Conservation (phyloP, 1,140 invertebrate species). For the Orchestia grillus region DNA sequence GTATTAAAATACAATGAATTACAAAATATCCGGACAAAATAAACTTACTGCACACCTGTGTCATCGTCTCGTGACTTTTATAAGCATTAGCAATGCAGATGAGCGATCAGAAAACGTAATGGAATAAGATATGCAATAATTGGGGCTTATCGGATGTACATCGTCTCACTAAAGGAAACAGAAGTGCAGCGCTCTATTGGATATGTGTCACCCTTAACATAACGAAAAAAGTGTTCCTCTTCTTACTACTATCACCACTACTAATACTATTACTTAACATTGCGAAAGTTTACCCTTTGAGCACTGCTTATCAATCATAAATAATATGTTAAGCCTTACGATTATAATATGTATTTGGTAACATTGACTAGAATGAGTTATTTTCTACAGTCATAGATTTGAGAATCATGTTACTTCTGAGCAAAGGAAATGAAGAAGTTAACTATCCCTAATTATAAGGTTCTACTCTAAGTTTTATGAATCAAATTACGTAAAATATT, state of each 20-base stretch:
- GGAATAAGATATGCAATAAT: background rate
- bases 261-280: no score
- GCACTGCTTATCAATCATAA: background rate
- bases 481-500: background rate
- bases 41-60: background rate
- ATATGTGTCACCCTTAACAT: background rate
- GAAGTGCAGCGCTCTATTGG: background rate
- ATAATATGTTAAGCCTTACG: background rate
- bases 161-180: background rate
- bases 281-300: background rate
- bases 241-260: no score
- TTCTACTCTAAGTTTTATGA: background rate
- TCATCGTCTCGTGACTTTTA: background rate
- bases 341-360: background rate
- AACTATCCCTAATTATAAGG: background rate
- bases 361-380: constrained; percentile 27
- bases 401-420: constrained; percentile 16
- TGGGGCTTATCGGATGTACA: background rate
- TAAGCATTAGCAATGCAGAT: no score
- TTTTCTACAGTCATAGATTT: background rate
- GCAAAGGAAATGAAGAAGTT: background rate
- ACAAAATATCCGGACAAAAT: background rate
- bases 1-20: background rate
- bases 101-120: background rate
- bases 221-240: no score